A percentile compares a stretch with the other conserved stretches of the same genome.
phyloP scores from a whole-genome alignment of 2,113 vertebrate species.

The Muscicapa adusta region DNA sequence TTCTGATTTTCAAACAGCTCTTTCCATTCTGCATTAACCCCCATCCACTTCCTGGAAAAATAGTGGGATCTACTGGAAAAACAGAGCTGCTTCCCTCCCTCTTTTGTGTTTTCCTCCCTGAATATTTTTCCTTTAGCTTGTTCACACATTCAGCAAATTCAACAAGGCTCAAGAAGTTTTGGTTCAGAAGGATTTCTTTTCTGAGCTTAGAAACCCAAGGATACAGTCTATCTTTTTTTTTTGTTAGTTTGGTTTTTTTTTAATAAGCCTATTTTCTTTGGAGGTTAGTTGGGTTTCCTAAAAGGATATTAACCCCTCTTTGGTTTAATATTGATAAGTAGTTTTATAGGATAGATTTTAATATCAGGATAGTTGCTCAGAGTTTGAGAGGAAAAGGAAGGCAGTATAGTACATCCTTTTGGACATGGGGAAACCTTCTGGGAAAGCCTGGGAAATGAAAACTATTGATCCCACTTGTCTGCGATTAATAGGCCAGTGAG shows the following conservation, averaged over 20 bases:
- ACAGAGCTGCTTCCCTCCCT: accelerated
- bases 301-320: neutral
- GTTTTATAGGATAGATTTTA: neutral
- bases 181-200: neutral
- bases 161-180: neutral
- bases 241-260: too few relatives aligned
- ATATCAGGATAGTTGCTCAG: neutral
- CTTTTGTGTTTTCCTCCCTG: neutral
- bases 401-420: neutral
- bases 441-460: neutral
- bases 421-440: neutral
- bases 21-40: neutral
- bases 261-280: neutral
- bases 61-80: neutral
- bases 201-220: neutral
- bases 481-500: neutral
- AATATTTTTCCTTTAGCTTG: neutral
- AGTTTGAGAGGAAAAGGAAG: neutral
- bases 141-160: neutral
- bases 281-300: neutral
- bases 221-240: neutral
- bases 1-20: neutral
- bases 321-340: neutral
- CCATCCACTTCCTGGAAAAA: neutral
- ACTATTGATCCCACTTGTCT: neutral